Conservation (phyloP, 2,888 invertebrate species). For the Julus scandinavius region DNA sequence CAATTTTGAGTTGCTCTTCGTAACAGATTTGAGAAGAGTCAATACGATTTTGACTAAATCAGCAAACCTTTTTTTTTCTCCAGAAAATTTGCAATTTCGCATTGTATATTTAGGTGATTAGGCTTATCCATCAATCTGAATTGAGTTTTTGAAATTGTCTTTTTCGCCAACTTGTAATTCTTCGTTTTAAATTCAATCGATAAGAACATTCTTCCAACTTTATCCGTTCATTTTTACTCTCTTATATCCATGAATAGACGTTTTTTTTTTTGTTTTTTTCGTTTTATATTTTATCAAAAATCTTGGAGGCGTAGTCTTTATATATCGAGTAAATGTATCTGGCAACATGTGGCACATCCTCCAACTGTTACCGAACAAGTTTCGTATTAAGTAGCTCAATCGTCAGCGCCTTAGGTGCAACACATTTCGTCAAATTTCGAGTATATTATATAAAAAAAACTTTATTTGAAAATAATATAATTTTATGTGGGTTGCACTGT, state of each 20-base stretch:
- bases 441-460: background rate
- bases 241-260: background rate
- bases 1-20: background rate
- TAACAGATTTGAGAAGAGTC: background rate
- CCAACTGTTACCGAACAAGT: slow-evolving; percentile 30
- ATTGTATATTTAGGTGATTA: slow-evolving; percentile 16
- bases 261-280: background rate
- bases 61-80: background rate
- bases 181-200: slow-evolving; percentile 46
- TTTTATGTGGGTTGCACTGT: background rate
- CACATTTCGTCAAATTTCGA: background rate
- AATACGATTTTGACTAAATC: slow-evolving; percentile 1
- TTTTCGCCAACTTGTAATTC: slow-evolving; percentile 46
- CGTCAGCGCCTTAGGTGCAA: background rate
- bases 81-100: background rate
- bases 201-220: background rate
- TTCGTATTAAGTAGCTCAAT: background rate
- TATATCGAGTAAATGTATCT: slow-evolving; percentile 10
- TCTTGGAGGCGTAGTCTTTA: background rate
- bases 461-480: background rate
- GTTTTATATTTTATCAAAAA: slow-evolving; percentile 20
- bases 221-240: background rate
- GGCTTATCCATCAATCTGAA: slow-evolving; percentile 4
- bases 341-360: background rate
- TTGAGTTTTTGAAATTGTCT: slow-evolving; percentile 37